phyloP scores from a whole-genome alignment of 2,888 invertebrate species.

The Nomada flava region DNA sequence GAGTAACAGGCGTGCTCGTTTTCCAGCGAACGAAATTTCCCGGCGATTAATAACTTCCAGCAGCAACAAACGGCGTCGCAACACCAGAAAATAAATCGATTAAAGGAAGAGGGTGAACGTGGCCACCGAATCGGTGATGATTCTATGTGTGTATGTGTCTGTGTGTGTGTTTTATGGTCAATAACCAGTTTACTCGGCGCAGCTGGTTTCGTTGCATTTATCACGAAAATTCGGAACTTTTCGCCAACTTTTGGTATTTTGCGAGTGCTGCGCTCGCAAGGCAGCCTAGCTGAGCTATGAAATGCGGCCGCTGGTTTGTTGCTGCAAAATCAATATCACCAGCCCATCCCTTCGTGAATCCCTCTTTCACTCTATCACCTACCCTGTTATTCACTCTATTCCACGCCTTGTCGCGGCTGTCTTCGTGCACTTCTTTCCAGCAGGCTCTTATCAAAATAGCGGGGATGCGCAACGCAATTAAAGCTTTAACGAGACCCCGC shows the following conservation, averaged over 20 bases:
- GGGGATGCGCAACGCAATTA: conserved; percentile 52
- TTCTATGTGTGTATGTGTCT: neutral
- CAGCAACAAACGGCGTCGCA: conserved; percentile 32
- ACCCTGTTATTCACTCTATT: conserved; percentile 36
- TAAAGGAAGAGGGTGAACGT: conserved; percentile 19
- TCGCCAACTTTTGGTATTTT: conserved; percentile 46
- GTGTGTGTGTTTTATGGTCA: conserved; percentile 48
- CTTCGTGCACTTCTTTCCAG: conserved; percentile 45
- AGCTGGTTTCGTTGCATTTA: conserved; percentile 56
- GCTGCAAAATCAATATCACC: conserved; percentile 81
- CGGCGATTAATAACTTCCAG: conserved; percentile 41
- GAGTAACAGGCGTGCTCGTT: neutral
- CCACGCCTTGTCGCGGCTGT: conserved; percentile 11
- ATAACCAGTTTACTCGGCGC: conserved; percentile 45
- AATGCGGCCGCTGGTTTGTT: conserved; percentile 78
- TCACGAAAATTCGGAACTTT: conserved; percentile 51
- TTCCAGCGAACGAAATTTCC: conserved; percentile 4
- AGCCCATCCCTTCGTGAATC: conserved; percentile 53
- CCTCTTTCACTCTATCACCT: conserved; percentile 38
- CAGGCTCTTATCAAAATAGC: conserved; percentile 58
- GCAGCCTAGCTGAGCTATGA: conserved; percentile 61
- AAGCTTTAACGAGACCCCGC: conserved; percentile 45
- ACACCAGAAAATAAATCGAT: conserved; percentile 52
- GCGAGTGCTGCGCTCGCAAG: conserved; percentile 9
- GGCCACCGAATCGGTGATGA: neutral